phyloP scores from a whole-genome alignment of 2,888 invertebrate species.

The Crematogaster levior region DNA sequence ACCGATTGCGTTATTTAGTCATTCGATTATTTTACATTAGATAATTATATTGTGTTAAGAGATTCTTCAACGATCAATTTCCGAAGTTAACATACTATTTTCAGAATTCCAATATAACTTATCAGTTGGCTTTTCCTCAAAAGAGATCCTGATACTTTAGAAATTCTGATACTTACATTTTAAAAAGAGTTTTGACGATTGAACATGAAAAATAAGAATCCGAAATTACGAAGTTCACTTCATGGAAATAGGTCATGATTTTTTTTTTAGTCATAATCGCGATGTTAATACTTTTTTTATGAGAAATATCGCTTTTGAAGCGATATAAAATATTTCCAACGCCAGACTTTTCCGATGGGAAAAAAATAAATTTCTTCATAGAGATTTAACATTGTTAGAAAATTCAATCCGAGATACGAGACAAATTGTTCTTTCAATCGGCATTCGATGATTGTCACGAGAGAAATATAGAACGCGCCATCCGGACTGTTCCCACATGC shows the following conservation, averaged over 20 bases:
- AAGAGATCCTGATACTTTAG: no score
- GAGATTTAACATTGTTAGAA: background rate
- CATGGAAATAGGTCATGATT: background rate
- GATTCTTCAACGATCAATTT: background rate
- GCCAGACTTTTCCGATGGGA: background rate
- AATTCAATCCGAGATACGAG: background rate
- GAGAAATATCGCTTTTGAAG: background rate
- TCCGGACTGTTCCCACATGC: constrained; percentile 7
- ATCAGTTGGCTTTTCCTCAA: background rate
- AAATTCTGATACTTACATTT: background rate
- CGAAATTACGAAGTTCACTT: background rate
- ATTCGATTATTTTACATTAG: background rate
- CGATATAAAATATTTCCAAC: background rate
- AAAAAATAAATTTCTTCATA: background rate
- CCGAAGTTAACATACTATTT: no score
- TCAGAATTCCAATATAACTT: background rate
- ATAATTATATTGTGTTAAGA: background rate
- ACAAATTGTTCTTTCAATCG: background rate
- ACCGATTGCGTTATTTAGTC: background rate
- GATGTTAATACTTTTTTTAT: background rate
- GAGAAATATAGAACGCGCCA: background rate
- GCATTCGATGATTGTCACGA: background rate
- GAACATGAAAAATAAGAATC: background rate
- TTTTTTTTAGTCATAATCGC: background rate
- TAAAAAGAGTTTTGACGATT: background rate